Evolutionary conservation across 1,140 invertebrate species (phyloP), one percentile per base, ranked within the genome.

Genomic region (Halesus radiatus): DNA sequence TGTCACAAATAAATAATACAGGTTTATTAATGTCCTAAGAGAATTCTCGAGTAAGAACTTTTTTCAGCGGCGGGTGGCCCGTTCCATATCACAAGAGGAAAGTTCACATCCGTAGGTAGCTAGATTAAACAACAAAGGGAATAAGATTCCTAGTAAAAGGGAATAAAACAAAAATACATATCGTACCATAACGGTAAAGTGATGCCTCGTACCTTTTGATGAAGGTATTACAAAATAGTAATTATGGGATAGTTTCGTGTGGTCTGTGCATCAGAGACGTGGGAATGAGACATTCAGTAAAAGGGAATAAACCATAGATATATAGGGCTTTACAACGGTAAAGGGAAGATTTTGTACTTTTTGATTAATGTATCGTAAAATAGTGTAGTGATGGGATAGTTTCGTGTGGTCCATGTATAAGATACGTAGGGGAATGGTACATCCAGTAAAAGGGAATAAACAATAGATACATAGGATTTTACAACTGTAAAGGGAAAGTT

Each of bases 271-370:
- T n/a, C n/a, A n/a, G n/a, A n/a, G n/a, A n/a, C n/a, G n/a, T n/a
- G n/a, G n/a, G n/a, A n/a, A n/a, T n/a, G n/a, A n/a, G n/a, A n/a
- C n/a, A n/a, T n/a, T 4, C 22, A 32, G 26, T 23, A 66, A 66
- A 66, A 66, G 13, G 29, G n/a, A 60, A 60, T 7, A 3, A 32
- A 32, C 32, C 32, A 32, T 6, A 32, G 0, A 32, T 32, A 32
- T 7, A 32, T 6, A 7, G 3, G 32, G 5, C 32, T 5, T 3
- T 6, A 32, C 32, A 32, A 6, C 3, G 0, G 6, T 7, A 32
- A 32, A 37, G 7, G 32, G 32, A 37, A 7, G 32, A 6, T 7
- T 70, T 70, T 70, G 32, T 52, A 70, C 66, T 70, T 70, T 52
- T 70, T 37, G 32, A 37, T 37, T 7, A 37, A 37, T 37, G 32